A percentile compares a stretch with the other conserved stretches of the same genome.
Evolutionary conservation across 30 jellyfish, hydroid and myxozoan genomes (phyloP).

Genomic region (Aurelia aurita): DNA sequence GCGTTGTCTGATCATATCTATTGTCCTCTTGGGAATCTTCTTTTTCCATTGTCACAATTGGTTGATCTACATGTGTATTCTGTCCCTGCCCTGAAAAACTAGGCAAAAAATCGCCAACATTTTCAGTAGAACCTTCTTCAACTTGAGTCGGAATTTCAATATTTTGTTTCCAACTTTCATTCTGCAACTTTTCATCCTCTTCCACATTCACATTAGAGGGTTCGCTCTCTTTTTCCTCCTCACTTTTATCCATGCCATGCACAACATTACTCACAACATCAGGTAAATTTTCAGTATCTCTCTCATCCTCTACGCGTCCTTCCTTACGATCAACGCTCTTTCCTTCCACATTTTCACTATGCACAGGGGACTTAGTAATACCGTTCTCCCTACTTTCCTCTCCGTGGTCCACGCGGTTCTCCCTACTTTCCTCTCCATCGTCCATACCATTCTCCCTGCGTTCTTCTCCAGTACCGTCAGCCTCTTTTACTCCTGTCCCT

Average conservation of each 20-base stretch:
- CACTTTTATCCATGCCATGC: conserved; percentile 7
- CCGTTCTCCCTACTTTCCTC: not conserved
- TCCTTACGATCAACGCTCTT: conserved; percentile 4
- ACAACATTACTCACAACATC: not conserved
- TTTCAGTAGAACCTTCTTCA: not conserved
- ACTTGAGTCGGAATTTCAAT: conserved; percentile 1
- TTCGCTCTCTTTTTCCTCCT: conserved; percentile 1
- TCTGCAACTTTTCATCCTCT: not conserved
- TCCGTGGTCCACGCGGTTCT: not conserved
- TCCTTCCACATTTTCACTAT: not conserved
- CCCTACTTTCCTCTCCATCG: not conserved
- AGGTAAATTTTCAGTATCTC: not conserved
- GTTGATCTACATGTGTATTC: not conserved
- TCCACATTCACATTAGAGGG: not conserved
- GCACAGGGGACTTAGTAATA: too few relatives aligned
- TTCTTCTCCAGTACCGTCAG: not conserved
- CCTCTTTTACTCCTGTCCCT: not conserved
- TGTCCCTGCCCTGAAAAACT: not conserved
- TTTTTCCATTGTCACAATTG: too few relatives aligned
- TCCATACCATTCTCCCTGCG: not conserved
- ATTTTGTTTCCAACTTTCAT: not conserved
- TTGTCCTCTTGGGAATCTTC: too few relatives aligned
- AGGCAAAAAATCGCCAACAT: not conserved
- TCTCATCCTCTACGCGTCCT: conserved; percentile 1
- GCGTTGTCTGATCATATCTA: too few relatives aligned